Base-by-base conservation (phyloP, 2,888 invertebrate genomes). In the Plebejus anna region DNA sequence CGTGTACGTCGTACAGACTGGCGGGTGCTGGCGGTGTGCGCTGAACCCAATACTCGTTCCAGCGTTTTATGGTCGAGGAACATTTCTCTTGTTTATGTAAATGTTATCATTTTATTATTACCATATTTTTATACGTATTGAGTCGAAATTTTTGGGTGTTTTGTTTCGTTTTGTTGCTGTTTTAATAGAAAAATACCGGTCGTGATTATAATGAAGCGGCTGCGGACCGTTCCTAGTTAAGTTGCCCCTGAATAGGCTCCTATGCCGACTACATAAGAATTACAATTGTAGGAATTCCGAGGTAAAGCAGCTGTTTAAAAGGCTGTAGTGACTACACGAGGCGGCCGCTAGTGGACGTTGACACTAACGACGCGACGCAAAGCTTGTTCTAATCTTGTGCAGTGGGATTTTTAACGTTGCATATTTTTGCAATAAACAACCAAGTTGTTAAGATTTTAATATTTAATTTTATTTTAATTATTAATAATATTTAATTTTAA, bases 81-180 rank as follows among this genome's bases (percentile, higher is more conserved):
- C 71, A 42, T 71, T 71, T 71, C 71, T 71, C 71, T 71, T 42
- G 71, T 71, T 71, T 71, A 71, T 71, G 71, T 71, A 71, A 71
- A 71, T 71, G 71, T 71, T 71, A n/a, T 71, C 42, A 71, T 71
- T 42, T 42, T 71, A n/a, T 38, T 42, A 42, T 38, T n/a, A 66
- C 32, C 66, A 66, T 66, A 66, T 66, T 66, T 61, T 9, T 22
- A 28, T 61, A 11, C 7, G 22, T 11, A 61, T 28, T 22, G 28
- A 61, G 28, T 61, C 61, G 61, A 28, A 61, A 28, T 28, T 61
- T 61, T 61, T 28, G 61, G 61, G 61, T 61, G 61, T 61, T 28
- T 61, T 61, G 61, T 61, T 61, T 28, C 28, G 28, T 61, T 61
- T 61, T 61, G 61, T 28, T 6, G 61, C 61, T 4, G 66, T 13